Base-by-base conservation (phyloP, 2,888 invertebrate species). In the Brachylomia viminalis region DNA sequence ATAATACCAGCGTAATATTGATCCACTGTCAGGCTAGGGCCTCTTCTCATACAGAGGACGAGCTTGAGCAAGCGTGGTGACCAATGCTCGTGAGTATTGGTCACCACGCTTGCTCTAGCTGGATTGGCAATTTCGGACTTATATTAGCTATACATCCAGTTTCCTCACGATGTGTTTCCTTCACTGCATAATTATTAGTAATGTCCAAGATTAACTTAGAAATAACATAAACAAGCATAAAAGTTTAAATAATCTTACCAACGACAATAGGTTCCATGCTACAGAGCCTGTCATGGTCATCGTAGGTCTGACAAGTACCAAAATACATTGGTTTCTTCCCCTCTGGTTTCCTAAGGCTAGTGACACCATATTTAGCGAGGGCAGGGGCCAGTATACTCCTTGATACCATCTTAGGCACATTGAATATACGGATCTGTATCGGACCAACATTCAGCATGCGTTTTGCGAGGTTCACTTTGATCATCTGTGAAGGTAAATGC, bases 251-350 rank as follows among this genome's bases (percentile, higher is more conserved):
- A 20, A 15, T 77, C 90, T 90, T 59, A 91, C 92, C 90, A 23
- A 92, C 52, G 0, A 66, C 38, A 10, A 83, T 33, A 0, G 80
- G 38, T 0, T 70, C 74, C 61, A 87, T 54, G 0, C 47, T 6
- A n/a, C 89, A 83, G 0, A 94, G 77, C 0, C 61, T 78, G 68
- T 94, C 94, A 52, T 88, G 92, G 0, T 78, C 75, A 1, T 88
- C 80, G 42, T 85, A 91, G 0, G 82, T 77, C 5, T 79, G 64
- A 62, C 89, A 89, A 0, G 64, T 77, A 1, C 88, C 92, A 0
- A 91, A 66, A 49, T 74, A 86, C 6, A 75, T 68, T 0, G 15
- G 71, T 49, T 8, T 82, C 79, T 38, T 73, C 1, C 62, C 79
- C 0, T 75, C 80, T 0, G 90, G 85, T 70, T 91, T 92, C 83